Evolutionary conservation across 2,888 invertebrate species (phyloP), one percentile per base, ranked within the genome.

Genomic region (Mythimna vitellina): DNA sequence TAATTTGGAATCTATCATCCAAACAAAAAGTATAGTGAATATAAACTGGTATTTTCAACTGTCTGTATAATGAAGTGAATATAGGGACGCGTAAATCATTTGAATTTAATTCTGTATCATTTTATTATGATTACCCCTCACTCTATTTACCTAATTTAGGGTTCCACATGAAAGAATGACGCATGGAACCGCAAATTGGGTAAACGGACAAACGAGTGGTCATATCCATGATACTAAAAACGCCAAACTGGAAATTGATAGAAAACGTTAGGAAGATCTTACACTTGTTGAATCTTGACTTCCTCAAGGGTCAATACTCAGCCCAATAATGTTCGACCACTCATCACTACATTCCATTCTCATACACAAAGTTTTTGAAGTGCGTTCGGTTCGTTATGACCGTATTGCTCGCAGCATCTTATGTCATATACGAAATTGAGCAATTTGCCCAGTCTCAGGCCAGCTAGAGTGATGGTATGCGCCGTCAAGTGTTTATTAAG

Each of bases 341-440:
- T 53, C 9, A 61, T 49, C 6, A 42, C n/a, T 17, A 32, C 38
- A 42, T 54, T 57, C 35, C 63, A 53, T 60, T 64, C 57, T 60
- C 22, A 64, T 61, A 14, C 25, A 65, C 42, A 54, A 54, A 42
- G 32, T 32, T 65, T 51, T 53, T 72, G 32, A 61, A 72, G 25
- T 32, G 38, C 20, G 49, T 56, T 73, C 42, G 29, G 17, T 65
- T 73, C 38, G 12, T 38, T 69, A 60, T 32, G 35, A 22, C 32
- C 56, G 38, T 17, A 25, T 53, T 54, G 67, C 32, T 46, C 54
- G 38, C 66, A 65, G 63, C 35, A 32, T 70, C 73, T 82, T 82
- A 80, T 80, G 79, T 78, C 73, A 80, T 73, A 69, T 73, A 70
- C 57, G 64, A 70, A 78, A 80, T 82, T 80, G 70, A 78, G 73